Conservation (phyloP, 2,797 vertebrate species). For the Melanotaenia pygmaea region DNA sequence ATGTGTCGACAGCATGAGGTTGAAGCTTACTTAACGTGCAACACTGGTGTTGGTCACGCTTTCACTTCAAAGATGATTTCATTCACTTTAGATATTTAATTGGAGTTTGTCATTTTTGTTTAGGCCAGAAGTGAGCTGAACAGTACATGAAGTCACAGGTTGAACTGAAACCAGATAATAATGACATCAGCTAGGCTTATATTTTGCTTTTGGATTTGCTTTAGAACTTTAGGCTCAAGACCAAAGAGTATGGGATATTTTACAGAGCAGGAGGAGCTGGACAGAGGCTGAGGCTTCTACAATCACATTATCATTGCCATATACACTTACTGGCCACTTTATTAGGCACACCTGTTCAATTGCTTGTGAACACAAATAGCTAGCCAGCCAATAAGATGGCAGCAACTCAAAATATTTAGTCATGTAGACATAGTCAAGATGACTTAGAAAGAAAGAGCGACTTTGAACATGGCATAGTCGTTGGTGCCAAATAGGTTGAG, state of each 20-base stretch:
- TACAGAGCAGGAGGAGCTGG: not conserved
- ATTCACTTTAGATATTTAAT: not conserved
- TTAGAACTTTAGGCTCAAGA: not conserved
- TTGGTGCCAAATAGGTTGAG: too few relatives aligned
- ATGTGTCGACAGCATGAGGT: slow-evolving; percentile 1
- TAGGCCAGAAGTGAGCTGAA: not conserved
- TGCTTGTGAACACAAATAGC: not conserved
- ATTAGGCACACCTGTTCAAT: not conserved
- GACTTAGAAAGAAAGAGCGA: too few relatives aligned
- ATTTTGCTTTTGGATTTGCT: not conserved
- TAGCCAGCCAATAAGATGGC: too few relatives aligned
- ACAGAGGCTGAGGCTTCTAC: not conserved
- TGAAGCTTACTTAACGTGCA: not conserved
- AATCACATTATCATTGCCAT: not conserved
- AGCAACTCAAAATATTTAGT: too few relatives aligned
- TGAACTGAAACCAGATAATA: not conserved
- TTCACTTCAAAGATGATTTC: not conserved
- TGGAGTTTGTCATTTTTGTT: not conserved
- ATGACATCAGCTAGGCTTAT: not conserved
- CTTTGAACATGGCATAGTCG: too few relatives aligned
- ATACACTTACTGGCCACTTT: not conserved
- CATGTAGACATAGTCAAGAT: too few relatives aligned
- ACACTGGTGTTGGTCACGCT: not conserved
- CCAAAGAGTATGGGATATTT: not conserved
- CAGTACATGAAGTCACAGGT: not conserved